Evolutionary conservation across 2,113 vertebrate genomes (phyloP), one percentile per base, ranked within the genome.

Genomic region (Chaetura pelagica): DNA sequence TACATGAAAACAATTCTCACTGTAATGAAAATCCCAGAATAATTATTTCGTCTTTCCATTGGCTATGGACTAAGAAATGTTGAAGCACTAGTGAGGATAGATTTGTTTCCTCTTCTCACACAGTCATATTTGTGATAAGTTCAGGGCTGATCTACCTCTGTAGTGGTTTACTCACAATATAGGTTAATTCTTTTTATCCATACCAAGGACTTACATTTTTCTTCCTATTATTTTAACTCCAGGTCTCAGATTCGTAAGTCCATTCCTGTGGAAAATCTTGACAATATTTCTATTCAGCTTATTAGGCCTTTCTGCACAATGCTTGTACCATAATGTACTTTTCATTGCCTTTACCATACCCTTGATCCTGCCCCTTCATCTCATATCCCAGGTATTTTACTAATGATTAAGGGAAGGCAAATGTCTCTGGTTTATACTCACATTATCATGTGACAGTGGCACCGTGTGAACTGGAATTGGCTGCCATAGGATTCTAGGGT

Each of bases 381-480:
- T 74, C 54, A 40, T 27, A 57, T 30, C 7, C 17, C 44, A 10
- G 10, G 12, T 29, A 27, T 74, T 92, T 84, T 57, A 35, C 38
- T 54, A 20, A 74, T 34, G 13, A 32, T 24, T 35, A 72, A 73
- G 42, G 22, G 30, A 46, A 67, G 63, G 20, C 46, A 66, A 51
- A 34, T 55, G 12, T 15, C 7, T 29, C 34, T 13, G 10, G 7
- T 61, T 84, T 57, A 9, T 92, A 95, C 96, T 97, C 78, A 98
- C 98, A 86, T 98, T 98, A 63, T 98, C 98, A 15, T 97, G 91
- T 73, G 95, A 84, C 69, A 96, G 93, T 91, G 98, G 98, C 86
- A 98, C 80, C 1, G 98, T 98, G 94, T 99, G 98, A 84, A 99
- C 98, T 57, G 98, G 98, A 96, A 99, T 93, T 35, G 98, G 98